Percentiles rank a stretch among this genome's conserved stretches.
These are phyloP conservation scores for Melanotaenia duboulayi DNA, from an alignment of 2,113 vertebrate genomes.

Conservation along the genomic window DNA sequence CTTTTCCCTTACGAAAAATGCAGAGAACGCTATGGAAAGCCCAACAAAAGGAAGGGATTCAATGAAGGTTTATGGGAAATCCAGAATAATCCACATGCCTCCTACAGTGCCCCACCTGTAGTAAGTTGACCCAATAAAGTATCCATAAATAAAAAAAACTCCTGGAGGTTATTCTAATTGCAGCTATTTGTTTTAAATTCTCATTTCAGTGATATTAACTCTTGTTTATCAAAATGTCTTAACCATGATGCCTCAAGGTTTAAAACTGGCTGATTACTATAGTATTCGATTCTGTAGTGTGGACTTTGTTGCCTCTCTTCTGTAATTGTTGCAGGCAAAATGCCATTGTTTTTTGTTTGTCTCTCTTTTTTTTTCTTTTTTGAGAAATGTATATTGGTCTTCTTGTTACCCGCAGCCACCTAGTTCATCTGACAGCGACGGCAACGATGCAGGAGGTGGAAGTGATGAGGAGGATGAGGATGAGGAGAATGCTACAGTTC, in stretches of 20 bases:
- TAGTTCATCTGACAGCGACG: conserved; percentile 95
- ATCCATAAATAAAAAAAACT: fast-evolving
- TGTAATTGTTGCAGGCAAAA: no score
- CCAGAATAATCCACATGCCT: conserved; percentile 98
- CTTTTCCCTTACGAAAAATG: conserved; percentile 96
- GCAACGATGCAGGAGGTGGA: conserved; percentile 83
- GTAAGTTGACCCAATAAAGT: conserved; percentile 80
- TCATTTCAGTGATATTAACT: no score
- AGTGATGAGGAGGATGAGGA: conserved; percentile 47
- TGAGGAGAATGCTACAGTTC: conserved; percentile 81
- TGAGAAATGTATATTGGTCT: neutral
- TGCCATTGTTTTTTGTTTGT: no score
- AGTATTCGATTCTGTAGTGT: neutral
- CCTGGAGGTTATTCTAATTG: no score
- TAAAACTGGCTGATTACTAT: no score
- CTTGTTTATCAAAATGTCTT: no score
- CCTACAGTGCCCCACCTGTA: conserved; percentile 90
- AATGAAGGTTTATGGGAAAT: conserved; percentile 99
- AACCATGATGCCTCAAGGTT: no score
- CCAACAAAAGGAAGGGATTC: conserved; percentile 99
- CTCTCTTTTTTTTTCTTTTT: no score
- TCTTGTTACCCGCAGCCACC: conserved; percentile 77
- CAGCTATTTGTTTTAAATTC: no score
- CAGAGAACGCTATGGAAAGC: conserved; percentile 94
- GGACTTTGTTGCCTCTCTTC: neutral